Evolutionary conservation across 2,888 invertebrate species (phyloP).

Genomic region (Dromius quadrimaculatus): DNA sequence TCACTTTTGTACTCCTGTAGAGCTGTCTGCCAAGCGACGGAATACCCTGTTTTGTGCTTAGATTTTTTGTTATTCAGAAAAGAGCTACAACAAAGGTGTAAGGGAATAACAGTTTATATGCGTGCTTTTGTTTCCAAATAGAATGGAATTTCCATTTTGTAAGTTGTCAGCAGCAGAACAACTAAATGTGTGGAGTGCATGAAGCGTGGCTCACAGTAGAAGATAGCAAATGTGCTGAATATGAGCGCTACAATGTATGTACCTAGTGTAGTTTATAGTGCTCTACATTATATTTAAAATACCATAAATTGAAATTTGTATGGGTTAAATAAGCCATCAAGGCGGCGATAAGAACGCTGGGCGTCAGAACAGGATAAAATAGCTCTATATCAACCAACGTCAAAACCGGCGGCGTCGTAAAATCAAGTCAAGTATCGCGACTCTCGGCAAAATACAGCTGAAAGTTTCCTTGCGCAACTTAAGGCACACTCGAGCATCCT

Average conservation of each 20-base stretch:
- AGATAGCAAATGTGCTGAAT: not conserved
- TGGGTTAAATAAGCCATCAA: conserved; percentile 41
- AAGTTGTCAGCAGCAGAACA: not conserved
- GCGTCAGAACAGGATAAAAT: conserved; percentile 29
- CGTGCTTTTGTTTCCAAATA: too few species aligned
- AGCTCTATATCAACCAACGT: conserved; percentile 40
- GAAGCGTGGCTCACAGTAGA: not conserved
- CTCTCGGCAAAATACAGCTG: conserved; percentile 24
- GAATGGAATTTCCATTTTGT: conserved; percentile 10
- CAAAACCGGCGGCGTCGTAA: conserved; percentile 40
- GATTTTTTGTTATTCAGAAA: too few species aligned
- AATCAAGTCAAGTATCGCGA: conserved; percentile 49
- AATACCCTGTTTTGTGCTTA: too few species aligned
- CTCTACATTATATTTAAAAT: conserved; percentile 20
- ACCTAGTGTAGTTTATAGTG: conserved; percentile 30
- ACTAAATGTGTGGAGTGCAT: conserved; percentile 9
- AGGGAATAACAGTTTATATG: too few species aligned
- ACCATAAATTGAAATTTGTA: conserved; percentile 36
- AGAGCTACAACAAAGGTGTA: too few species aligned
- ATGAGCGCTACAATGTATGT: conserved; percentile 1
- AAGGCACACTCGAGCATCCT: conserved; percentile 38
- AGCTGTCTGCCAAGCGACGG: too few species aligned
- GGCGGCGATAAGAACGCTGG: conserved; percentile 12
- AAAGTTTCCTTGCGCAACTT: not conserved
- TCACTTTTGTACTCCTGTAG: too few species aligned